Evolutionary conservation across 2,888 invertebrate genomes (phyloP), one percentile per base, ranked within the genome.

Genomic region (Scaptomyza parva): DNA sequence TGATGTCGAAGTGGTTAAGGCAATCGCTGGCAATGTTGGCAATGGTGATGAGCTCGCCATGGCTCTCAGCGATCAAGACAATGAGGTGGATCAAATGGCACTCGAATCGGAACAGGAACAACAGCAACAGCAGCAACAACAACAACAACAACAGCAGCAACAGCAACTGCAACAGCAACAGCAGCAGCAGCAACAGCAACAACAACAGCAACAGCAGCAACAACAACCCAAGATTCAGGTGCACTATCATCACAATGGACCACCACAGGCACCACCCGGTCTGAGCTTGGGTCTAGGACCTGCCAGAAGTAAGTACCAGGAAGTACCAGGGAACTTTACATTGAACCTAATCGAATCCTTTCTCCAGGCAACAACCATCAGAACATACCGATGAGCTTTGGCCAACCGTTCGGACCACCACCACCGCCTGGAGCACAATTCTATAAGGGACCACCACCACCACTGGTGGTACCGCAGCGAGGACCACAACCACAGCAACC

Each of bases 381-480:
- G 92, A 94, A 90, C 90, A 88, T 91, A 30, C 90, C 89, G 2
- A 63, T 91, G 52, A 88, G 90, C 26, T 80, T 92, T 39, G 92
- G 92, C 1, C 93, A 93, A 71, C 93, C 92, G 3, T 93, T 92
- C 65, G 92, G 93, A 80, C 88, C 94, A 91, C 89, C 94, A 92
- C 89, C 93, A 69, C 91, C 92, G 12, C 91, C 89, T 0, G 77
- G 72, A 0, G 79, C 86, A 0, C 93, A 94, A 69, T 94, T 94
- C 0, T 96, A 96, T 88, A 94, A 95, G 79, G 96, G 96, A 14
- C 96, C 94, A 6, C 93, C 95, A 0, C 94, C 92, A 88, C 78
- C 73, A n/a, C n/a, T n/a, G n/a, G n/a, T n/a, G 17, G 68, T 64
- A 4, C 86, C 67, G 0, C 86, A 76, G 40, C 76, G 68, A 1